Evolutionary conservation across 2,797 vertebrate genomes (phyloP).

Genomic region (Enoplosus armatus): DNA sequence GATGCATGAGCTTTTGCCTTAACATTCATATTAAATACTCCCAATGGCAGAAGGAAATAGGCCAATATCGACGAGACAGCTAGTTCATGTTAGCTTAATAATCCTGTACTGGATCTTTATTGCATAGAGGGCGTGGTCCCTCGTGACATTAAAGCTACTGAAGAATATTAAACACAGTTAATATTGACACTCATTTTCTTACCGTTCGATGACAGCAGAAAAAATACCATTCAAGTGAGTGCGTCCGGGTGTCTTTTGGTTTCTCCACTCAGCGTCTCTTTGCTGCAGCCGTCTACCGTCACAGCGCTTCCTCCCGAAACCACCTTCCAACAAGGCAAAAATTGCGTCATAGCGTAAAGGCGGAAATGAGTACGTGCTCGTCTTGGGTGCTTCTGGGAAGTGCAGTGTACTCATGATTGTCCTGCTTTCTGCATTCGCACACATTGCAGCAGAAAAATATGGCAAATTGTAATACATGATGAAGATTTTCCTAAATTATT

Average conservation of each 20-base stretch:
- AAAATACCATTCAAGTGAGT: slow-evolving; percentile 53
- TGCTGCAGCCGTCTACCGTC: slow-evolving; percentile 3
- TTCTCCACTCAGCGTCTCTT: slow-evolving; percentile 22
- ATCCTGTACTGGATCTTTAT: neutral
- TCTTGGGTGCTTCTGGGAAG: slow-evolving; percentile 57
- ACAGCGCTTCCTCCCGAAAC: slow-evolving; percentile 75
- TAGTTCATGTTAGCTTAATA: slow-evolving; percentile 1
- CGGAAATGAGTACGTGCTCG: slow-evolving; percentile 28
- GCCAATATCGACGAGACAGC: slow-evolving; percentile 10
- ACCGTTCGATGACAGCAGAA: slow-evolving; percentile 63
- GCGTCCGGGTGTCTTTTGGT: slow-evolving; percentile 2
- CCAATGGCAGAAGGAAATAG: neutral
- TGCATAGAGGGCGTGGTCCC: slow-evolving; percentile 62
- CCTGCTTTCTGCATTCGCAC: neutral
- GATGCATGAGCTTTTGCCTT: neutral
- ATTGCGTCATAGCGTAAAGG: slow-evolving; percentile 82
- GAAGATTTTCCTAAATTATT: neutral
- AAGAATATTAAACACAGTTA: neutral
- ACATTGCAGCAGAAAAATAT: neutral
- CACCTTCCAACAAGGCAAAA: slow-evolving; percentile 90
- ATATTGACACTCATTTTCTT: slow-evolving; percentile 21
- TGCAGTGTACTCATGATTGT: slow-evolving; percentile 55
- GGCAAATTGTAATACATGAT: neutral
- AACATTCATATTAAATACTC: neutral
- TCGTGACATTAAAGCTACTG: slow-evolving; percentile 10